Conservation (phyloP, 2,113 vertebrate species). For the Rhagologus leucostigma region DNA sequence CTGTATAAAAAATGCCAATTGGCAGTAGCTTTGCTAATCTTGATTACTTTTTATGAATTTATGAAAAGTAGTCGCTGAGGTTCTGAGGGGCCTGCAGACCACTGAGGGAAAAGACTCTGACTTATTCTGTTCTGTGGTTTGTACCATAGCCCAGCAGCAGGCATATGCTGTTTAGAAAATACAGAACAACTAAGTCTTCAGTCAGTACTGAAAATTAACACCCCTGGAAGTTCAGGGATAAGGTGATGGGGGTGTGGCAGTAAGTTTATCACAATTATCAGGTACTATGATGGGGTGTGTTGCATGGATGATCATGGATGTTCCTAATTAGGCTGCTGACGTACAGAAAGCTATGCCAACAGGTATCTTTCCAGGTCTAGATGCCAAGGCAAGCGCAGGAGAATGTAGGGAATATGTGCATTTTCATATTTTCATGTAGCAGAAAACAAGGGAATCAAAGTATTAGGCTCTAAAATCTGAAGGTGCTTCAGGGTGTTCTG, state of each 20-base stretch:
- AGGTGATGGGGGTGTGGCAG: neutral
- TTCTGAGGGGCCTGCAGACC: neutral
- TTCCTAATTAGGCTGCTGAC: neutral
- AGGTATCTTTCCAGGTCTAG: neutral
- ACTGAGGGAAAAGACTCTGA: neutral
- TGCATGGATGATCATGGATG: neutral
- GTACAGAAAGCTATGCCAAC: neutral
- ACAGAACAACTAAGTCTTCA: neutral
- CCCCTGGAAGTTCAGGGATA: neutral
- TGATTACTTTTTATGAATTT: neutral
- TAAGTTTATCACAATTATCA: neutral
- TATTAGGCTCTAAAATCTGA: neutral
- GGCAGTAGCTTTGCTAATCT: neutral
- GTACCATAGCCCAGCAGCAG: neutral
- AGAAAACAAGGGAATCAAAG: neutral
- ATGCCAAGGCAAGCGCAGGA: neutral
- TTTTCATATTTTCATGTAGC: neutral
- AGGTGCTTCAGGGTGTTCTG: neutral
- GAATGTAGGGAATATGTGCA: neutral
- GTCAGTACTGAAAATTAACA: neutral
- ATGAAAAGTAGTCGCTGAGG: neutral
- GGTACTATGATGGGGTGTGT: neutral
- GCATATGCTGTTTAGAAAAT: neutral
- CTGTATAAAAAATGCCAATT: neutral
- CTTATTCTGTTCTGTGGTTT: fast-evolving